Base-by-base conservation (phyloP, 2,113 vertebrate genomes). In the Paramormyrops kingsleyae region DNA sequence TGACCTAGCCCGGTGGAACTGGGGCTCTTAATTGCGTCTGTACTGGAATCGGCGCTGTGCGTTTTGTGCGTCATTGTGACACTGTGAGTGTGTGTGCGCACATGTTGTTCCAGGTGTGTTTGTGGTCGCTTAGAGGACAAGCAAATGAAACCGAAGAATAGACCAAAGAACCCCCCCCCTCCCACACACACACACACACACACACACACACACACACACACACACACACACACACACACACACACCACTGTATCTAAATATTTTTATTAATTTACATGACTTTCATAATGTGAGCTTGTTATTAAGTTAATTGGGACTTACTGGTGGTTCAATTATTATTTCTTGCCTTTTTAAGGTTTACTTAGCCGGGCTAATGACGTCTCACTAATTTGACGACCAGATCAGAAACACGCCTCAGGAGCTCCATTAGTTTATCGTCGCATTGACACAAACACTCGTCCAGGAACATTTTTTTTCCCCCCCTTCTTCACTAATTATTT, bases 301-400 rank as follows among this genome's bases (percentile, higher is more conserved):
- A 35, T 35, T 50, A 87, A 87, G 5, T 86, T 86, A 86, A 87
- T 87, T 87, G 47, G n/a, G n/a, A 53, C 10, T 87, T 87, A 87
- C 31, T 19, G 12, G 85, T 27, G 13, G 15, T 56, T 87, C 85
- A 87, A 3, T 87, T 56, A 87, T 21, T 50, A 39, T 87, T 39
- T 52, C n/a, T 12, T n/a, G 49, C 85, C 47, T 35, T 42, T 31
- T 87, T 87, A 56, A 53, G 85, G 39, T 53, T 39, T 87, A 24
- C 21, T 87, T 13, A 53, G 47, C 47, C 31, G 8, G 7, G 39
- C 83, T 87, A 39, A 87, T 87, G 85, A 10, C 8, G 27, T 87
- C 15, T 19, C 5, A 3, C n/a, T 87, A 35, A 87, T 87, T 56
- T 39, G 27, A 53, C 3, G 42, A 47, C 83, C 83, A 84, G 83